These are phyloP conservation scores for Centropus unirufus DNA, from an alignment of 2,113 vertebrate genomes.

Conservation along the genomic window DNA sequence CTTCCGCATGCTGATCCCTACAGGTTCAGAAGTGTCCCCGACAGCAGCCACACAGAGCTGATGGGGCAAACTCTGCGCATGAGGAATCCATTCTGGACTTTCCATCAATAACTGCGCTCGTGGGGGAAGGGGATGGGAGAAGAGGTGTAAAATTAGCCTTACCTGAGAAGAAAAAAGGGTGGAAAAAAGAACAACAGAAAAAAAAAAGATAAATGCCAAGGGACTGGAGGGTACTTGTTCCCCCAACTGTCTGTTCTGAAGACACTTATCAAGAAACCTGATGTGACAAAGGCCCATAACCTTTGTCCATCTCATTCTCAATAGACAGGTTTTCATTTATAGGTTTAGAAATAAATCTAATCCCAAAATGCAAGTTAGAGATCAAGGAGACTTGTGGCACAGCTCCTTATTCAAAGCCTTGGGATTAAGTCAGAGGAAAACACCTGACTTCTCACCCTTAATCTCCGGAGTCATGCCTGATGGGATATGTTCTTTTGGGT, in stretches of 20 bases:
- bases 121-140: neutral
- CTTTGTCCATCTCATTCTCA: neutral
- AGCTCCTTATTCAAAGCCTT: neutral
- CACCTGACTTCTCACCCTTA: constrained; percentile 34
- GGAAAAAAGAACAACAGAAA: neutral
- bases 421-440: constrained; percentile 32
- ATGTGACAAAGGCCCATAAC: neutral
- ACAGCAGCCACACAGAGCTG: neutral
- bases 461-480: constrained; percentile 20
- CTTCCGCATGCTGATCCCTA: neutral
- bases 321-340: neutral
- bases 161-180: neutral
- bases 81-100: rapidly evolving
- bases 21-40: neutral
- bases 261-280: neutral
- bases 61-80: neutral
- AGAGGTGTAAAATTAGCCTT: neutral
- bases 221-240: neutral
- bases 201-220: neutral
- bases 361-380: neutral
- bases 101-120: neutral
- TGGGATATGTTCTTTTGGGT: neutral
- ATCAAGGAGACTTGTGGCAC: neutral
- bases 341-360: constrained; percentile 8
- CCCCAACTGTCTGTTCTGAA: neutral